Conservation (phyloP, 2,797 vertebrate species). For the Phrynocephalus vlangalii region DNA sequence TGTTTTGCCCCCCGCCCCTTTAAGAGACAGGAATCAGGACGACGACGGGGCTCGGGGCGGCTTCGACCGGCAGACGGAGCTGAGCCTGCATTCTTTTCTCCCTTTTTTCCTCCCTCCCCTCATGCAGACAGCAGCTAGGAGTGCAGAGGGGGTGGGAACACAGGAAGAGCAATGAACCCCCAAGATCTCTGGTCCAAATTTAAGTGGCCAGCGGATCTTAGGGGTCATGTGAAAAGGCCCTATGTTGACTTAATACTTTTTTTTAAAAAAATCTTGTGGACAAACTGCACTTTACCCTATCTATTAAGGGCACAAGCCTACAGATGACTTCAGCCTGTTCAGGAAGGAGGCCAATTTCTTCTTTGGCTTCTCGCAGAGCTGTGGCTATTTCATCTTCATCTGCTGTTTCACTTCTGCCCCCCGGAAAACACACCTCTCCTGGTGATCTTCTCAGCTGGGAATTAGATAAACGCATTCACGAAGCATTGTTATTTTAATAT, state of each 20-base stretch:
- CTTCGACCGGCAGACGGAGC: too few relatives aligned
- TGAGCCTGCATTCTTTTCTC: too few relatives aligned
- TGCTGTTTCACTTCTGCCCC: conserved; percentile 86
- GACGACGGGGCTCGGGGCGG: too few relatives aligned
- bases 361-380: conserved; percentile 90
- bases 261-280: background rate
- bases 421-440: conserved; percentile 94
- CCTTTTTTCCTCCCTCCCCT: too few relatives aligned
- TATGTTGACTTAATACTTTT: background rate
- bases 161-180: too few relatives aligned
- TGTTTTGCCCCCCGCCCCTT: too few relatives aligned
- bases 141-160: too few relatives aligned
- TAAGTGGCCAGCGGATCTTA: too few relatives aligned
- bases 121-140: too few relatives aligned
- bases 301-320: conserved; percentile 81
- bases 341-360: conserved; percentile 89
- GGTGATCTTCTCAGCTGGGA: conserved; percentile 86
- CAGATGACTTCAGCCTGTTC: conserved; percentile 87
- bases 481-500: background rate
- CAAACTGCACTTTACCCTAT: conserved; percentile 76
- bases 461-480: conserved; percentile 31
- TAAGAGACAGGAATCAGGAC: too few relatives aligned
- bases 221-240: too few relatives aligned
- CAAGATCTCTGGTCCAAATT: too few relatives aligned
- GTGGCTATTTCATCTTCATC: conserved; percentile 88